Evolutionary conservation across 2,888 invertebrate genomes (phyloP).

Genomic region (Luperina nickerlii): DNA sequence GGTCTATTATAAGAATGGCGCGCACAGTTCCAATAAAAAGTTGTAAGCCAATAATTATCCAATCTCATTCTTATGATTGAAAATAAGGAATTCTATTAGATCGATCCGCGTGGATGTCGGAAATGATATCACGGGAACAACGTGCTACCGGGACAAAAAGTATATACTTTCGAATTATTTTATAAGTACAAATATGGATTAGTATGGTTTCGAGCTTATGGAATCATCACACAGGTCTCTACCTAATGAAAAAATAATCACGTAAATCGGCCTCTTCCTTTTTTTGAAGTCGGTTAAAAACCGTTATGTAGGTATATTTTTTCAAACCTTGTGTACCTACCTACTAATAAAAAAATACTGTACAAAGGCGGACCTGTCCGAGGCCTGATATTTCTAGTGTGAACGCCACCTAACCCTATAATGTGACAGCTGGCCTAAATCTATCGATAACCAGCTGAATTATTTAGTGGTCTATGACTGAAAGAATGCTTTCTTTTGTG

Average conservation of each 20-base stretch:
- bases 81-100: too few species aligned
- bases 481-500: slow-evolving; percentile 9
- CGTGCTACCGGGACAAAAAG: too few species aligned
- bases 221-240: not conserved
- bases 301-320: not conserved
- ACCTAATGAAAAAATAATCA: not conserved
- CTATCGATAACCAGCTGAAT: slow-evolving; percentile 33
- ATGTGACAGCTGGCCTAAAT: slow-evolving; percentile 21
- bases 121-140: too few species aligned
- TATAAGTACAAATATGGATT: too few species aligned
- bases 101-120: not conserved
- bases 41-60: not conserved
- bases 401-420: not conserved
- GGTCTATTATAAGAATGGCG: not conserved
- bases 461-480: slow-evolving; percentile 23
- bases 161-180: too few species aligned
- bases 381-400: slow-evolving; percentile 6
- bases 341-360: not conserved
- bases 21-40: not conserved
- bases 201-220: not conserved
- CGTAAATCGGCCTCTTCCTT: not conserved
- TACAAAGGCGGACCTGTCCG: not conserved
- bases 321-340: not conserved
- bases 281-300: not conserved
- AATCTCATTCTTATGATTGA: not conserved